Percentiles rank a stretch among this genome's conserved stretches.
These are phyloP conservation scores for Molanna angustata DNA, from an alignment of 2,888 invertebrate genomes.

Conservation along the genomic window DNA sequence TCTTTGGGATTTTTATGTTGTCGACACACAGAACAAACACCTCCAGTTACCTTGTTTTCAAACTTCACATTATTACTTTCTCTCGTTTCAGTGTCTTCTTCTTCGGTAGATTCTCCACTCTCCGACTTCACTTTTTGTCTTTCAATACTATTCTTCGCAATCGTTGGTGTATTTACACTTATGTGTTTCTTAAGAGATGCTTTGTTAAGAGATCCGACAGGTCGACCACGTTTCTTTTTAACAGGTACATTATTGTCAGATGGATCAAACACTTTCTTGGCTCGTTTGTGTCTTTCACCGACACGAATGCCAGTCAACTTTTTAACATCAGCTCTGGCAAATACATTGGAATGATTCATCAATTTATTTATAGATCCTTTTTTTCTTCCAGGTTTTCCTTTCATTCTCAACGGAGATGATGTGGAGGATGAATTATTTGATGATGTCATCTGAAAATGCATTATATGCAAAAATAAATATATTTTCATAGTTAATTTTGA, in stretches of 20 bases:
- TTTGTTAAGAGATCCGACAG: constrained; percentile 61
- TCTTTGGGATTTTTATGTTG: constrained; percentile 60
- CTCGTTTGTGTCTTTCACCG: constrained; percentile 67
- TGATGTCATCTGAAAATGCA: constrained; percentile 49
- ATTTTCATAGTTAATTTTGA: too few relatives aligned
- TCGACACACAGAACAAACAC: constrained; percentile 62
- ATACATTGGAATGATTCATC: background rate
- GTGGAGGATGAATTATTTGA: constrained; percentile 53
- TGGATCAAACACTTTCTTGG: constrained; percentile 83
- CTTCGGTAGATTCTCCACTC: constrained; percentile 49
- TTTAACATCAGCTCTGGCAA: constrained; percentile 17
- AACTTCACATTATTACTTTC: constrained; percentile 38
- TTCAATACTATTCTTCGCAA: constrained; percentile 4
- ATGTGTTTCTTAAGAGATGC: constrained; percentile 53
- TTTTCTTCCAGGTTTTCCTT: constrained; percentile 46
- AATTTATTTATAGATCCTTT: constrained; percentile 36
- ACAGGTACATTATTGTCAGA: constrained; percentile 77
- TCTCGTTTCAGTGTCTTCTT: constrained; percentile 42
- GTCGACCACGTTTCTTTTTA: constrained; percentile 66
- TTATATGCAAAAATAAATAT: too few relatives aligned
- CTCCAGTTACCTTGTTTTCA: constrained; percentile 46
- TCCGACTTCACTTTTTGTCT: constrained; percentile 37
- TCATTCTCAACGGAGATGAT: constrained; percentile 50
- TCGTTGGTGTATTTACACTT: constrained; percentile 20
- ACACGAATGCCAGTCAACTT: constrained; percentile 44